Conservation (phyloP, 2,797 vertebrate genomes). For the Sebastes iracundus region DNA sequence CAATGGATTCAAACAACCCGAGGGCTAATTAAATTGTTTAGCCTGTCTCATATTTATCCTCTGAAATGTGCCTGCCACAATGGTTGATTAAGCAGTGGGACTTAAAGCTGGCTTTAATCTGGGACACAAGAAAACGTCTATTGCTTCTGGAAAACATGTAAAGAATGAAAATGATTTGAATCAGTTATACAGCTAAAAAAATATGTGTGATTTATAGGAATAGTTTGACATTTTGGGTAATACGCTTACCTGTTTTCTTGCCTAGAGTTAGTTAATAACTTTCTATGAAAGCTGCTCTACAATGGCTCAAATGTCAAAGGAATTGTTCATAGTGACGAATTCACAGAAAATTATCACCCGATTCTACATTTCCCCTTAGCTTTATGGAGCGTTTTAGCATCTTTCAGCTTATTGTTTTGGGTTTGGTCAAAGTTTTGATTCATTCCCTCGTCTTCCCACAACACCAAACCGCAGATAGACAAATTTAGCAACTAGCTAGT, state of each 20-base stretch:
- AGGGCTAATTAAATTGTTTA: constrained; percentile 44
- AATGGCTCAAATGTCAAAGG: not conserved
- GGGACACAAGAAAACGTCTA: not conserved
- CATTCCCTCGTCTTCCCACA: no score
- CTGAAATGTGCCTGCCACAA: constrained; percentile 11
- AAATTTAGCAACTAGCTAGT: no score
- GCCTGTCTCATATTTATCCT: constrained; percentile 25
- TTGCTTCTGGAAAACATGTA: not conserved
- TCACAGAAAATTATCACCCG: not conserved
- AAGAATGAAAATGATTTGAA: not conserved
- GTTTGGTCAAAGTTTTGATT: no score
- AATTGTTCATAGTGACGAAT: not conserved
- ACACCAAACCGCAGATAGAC: no score
- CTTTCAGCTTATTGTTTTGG: not conserved
- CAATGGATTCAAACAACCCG: constrained; percentile 34
- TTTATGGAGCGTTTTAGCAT: no score
- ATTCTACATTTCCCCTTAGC: not conserved
- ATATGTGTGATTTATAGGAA: not conserved
- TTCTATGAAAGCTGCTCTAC: not conserved
- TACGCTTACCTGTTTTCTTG: not conserved
- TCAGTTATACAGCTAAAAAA: not conserved
- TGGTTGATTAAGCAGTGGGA: constrained; percentile 14
- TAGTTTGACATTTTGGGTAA: not conserved
- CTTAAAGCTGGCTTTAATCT: constrained; percentile 24
- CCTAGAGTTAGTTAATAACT: not conserved